Conservation (phyloP, 2,888 invertebrate genomes). For the Belgica antarctica region DNA sequence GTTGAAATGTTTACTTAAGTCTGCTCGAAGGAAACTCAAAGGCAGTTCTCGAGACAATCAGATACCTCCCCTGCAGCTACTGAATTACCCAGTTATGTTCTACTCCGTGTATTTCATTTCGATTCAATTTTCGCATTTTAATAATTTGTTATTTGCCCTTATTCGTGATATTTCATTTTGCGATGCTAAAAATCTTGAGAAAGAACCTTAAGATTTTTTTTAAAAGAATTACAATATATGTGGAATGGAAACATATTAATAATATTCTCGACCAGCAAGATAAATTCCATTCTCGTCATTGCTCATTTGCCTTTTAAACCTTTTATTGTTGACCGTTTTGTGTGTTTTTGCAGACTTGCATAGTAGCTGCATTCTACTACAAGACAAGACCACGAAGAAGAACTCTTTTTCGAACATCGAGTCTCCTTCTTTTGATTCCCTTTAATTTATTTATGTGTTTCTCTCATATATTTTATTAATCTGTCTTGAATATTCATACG, state of each 20-base stretch:
- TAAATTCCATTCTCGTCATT: slow-evolving; percentile 31
- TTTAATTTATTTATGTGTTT: slow-evolving; percentile 43
- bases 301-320: slow-evolving; percentile 25
- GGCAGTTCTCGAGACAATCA: not conserved
- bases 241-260: slow-evolving; percentile 44
- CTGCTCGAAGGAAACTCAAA: not conserved
- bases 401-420: slow-evolving; percentile 33
- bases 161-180: slow-evolving; percentile 39
- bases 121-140: slow-evolving; percentile 40
- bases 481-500: slow-evolving; percentile 41
- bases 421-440: slow-evolving; percentile 11
- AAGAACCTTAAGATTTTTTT: slow-evolving; percentile 9
- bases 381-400: slow-evolving; percentile 30
- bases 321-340: slow-evolving; percentile 43
- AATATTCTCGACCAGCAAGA: slow-evolving; percentile 35
- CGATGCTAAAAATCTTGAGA: not conserved
- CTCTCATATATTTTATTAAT: slow-evolving; percentile 42
- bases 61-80: slow-evolving; percentile 41
- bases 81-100: slow-evolving; percentile 42
- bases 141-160: slow-evolving; percentile 42
- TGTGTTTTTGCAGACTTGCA: slow-evolving; percentile 34
- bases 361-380: slow-evolving; percentile 30
- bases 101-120: slow-evolving; percentile 43
- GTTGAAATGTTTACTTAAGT: slow-evolving; percentile 14
- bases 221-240: slow-evolving; percentile 41